Conservation (phyloP, 2,797 vertebrate species). For the Sebastes minor region DNA sequence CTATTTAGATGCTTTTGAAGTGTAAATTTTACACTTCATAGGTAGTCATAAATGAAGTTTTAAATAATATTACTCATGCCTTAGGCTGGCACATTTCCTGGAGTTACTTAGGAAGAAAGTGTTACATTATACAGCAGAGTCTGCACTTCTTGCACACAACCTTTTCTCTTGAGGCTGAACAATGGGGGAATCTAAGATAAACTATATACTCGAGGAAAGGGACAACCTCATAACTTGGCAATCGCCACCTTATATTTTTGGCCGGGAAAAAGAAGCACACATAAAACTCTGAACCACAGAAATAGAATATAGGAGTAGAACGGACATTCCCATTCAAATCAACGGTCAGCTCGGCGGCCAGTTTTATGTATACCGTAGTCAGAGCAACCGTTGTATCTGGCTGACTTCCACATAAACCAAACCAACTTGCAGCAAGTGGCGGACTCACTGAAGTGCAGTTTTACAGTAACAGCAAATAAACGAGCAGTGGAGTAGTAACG, state of each 20-base stretch:
- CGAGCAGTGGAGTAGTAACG: too few species aligned
- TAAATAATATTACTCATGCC: background rate
- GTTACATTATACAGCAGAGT: constrained; percentile 4
- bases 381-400: too few species aligned
- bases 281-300: background rate
- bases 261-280: background rate
- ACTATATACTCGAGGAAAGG: background rate
- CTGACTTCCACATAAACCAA: too few species aligned
- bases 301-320: too few species aligned
- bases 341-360: too few species aligned
- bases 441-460: too few species aligned
- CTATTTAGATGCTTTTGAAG: background rate
- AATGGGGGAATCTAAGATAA: background rate
- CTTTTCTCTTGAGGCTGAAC: background rate
- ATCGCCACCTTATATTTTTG: background rate
- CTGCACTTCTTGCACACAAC: background rate
- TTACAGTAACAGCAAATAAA: too few species aligned
- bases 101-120: constrained; percentile 1
- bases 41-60: constrained; percentile 5
- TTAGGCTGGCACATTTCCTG: constrained; percentile 4
- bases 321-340: too few species aligned
- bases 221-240: background rate
- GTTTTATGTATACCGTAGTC: too few species aligned
- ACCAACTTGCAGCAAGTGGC: too few species aligned
- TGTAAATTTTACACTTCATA: background rate